Percentiles rank a stretch among this genome's conserved stretches.
phyloP scores from a whole-genome alignment of 1,140 invertebrate species.

The Drosophila trapezifrons region DNA sequence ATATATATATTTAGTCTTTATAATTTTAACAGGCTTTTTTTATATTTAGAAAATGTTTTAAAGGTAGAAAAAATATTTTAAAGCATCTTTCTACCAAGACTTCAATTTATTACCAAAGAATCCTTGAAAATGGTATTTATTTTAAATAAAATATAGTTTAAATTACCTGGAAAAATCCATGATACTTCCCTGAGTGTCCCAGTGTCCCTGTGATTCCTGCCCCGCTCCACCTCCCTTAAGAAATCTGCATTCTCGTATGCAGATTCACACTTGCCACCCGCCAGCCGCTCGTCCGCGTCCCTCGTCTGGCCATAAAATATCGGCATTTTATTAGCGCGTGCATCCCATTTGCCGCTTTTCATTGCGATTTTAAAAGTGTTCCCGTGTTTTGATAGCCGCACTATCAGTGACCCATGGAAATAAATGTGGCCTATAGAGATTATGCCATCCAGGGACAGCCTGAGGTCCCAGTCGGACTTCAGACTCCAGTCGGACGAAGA shows the following conservation, averaged over 20 bases:
- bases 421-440: conserved; percentile 84
- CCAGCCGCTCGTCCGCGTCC: conserved; percentile 6
- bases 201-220: no score
- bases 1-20: no score
- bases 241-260: conserved; percentile 60
- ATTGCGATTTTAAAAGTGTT: conserved; percentile 84
- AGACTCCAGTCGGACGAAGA: not conserved
- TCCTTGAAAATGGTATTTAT: no score
- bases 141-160: not conserved
- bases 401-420: conserved; percentile 84
- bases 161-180: not conserved
- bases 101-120: not conserved
- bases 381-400: conserved; percentile 84
- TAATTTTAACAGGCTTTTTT: no score
- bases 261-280: conserved; percentile 73
- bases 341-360: conserved; percentile 83
- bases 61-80: no score
- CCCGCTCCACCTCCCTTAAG: conserved; percentile 17
- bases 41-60: no score
- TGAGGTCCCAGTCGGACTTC: not conserved
- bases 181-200: not conserved
- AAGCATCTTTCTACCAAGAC: no score
- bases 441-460: conserved; percentile 69
- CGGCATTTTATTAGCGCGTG: conserved; percentile 83
- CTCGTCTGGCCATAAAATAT: conserved; percentile 73